Evolutionary conservation across 2,888 invertebrate genomes (phyloP).

Genomic region (Meteorus colon): DNA sequence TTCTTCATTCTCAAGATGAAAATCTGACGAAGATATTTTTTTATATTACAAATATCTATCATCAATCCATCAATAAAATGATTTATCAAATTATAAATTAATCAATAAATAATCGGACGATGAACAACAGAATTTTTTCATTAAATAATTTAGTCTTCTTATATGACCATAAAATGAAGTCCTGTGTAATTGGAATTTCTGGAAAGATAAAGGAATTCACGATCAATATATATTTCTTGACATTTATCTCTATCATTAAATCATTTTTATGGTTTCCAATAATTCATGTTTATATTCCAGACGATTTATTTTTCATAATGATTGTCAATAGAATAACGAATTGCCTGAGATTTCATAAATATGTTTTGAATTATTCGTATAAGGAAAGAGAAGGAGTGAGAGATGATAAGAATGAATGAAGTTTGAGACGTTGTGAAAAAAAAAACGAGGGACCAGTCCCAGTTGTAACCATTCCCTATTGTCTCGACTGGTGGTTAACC

Average conservation of each 20-base stretch:
- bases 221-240: no score
- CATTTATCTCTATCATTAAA: neutral
- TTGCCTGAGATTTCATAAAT: conserved; percentile 22
- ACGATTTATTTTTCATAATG: neutral
- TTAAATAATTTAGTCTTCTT: no score
- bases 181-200: no score
- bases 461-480: conserved; percentile 47
- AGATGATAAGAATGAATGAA: neutral
- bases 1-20: no score
- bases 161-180: no score
- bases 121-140: no score
- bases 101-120: no score
- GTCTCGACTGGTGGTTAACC: conserved; percentile 52
- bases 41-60: no score
- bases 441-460: conserved; percentile 37
- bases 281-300: neutral
- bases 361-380: conserved; percentile 35
- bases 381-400: neutral
- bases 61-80: no score
- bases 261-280: neutral
- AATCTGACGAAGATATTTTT: no score
- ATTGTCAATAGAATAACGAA: conserved; percentile 6
- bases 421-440: conserved; percentile 22
- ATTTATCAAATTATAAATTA: no score
- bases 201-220: no score